Conservation (phyloP, 2,888 invertebrate species). For the Choristoneura rosaceana region DNA sequence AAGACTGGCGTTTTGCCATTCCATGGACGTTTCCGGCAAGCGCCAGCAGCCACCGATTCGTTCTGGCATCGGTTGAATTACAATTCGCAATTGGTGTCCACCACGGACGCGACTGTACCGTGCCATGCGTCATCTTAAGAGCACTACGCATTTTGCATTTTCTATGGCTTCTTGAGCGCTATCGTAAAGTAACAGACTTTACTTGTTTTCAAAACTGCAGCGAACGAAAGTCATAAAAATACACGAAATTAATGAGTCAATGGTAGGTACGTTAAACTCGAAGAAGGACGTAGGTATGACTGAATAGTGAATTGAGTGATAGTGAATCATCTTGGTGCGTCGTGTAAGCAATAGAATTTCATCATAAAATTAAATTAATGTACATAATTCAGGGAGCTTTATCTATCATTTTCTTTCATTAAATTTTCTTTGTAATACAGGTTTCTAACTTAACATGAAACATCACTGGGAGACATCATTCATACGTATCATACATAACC, state of each 20-base stretch:
- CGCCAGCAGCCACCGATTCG: conserved; percentile 68
- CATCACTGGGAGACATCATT: no score
- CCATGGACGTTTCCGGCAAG: conserved; percentile 73
- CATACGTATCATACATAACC: no score
- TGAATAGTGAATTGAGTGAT: background rate
- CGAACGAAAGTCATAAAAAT: conserved; percentile 7
- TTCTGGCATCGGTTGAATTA: conserved; percentile 74
- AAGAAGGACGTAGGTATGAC: background rate
- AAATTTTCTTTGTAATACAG: no score
- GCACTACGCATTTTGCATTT: conserved; percentile 53
- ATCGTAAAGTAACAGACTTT: conserved; percentile 13
- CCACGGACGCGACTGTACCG: conserved; percentile 64
- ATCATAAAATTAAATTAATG: background rate
- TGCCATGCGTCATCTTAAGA: conserved; percentile 72
- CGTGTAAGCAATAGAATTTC: background rate
- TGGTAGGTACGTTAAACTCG: conserved; percentile 5
- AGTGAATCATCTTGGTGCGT: conserved; percentile 15
- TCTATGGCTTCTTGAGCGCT: conserved; percentile 55
- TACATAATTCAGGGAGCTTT: background rate
- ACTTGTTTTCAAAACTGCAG: conserved; percentile 8
- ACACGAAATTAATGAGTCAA: conserved; percentile 20
- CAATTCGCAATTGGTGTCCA: conserved; percentile 64
- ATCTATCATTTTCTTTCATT: no score
- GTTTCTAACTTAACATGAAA: no score
- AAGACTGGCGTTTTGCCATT: conserved; percentile 76